A percentile compares a stretch with the other conserved stretches of the same genome.
Conservation (phyloP, 2,797 vertebrate genomes). For the Rhinatrema bivittatum region DNA sequence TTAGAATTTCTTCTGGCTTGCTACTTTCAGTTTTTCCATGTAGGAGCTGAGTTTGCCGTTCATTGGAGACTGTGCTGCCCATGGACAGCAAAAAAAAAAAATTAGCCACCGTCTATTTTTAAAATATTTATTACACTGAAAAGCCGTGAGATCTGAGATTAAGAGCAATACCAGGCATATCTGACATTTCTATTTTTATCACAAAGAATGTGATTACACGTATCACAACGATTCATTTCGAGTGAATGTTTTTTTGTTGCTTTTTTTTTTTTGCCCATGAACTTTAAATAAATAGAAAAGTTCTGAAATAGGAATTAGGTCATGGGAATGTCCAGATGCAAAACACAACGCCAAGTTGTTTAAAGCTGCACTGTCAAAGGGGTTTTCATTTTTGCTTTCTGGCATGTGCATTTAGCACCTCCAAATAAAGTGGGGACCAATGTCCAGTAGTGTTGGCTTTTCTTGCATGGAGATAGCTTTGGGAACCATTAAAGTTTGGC, state of each 20-base stretch:
- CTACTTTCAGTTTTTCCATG: not conserved
- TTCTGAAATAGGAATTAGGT: slow-evolving; percentile 45
- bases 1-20: not conserved
- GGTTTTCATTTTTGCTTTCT: too few species aligned
- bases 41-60: not conserved
- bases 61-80: slow-evolving; percentile 8
- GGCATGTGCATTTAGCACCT: too few species aligned
- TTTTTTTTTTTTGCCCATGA: not conserved
- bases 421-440: too few species aligned
- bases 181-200: slow-evolving; percentile 23
- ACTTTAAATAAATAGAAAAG: slow-evolving; percentile 52
- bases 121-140: not conserved
- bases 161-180: not conserved
- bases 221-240: slow-evolving; percentile 3
- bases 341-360: slow-evolving; percentile 19
- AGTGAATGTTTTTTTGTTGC: slow-evolving; percentile 17
- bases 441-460: too few species aligned
- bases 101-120: slow-evolving; percentile 25
- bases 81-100: too few species aligned
- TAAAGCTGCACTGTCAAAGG: too few species aligned
- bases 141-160: slow-evolving; percentile 14
- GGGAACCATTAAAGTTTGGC: too few species aligned
- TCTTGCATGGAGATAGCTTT: too few species aligned
- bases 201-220: slow-evolving; percentile 19
- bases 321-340: slow-evolving; percentile 50